phyloP scores from a whole-genome alignment of 2,113 vertebrate genomes.

The Chelonoidis abingdonii region DNA sequence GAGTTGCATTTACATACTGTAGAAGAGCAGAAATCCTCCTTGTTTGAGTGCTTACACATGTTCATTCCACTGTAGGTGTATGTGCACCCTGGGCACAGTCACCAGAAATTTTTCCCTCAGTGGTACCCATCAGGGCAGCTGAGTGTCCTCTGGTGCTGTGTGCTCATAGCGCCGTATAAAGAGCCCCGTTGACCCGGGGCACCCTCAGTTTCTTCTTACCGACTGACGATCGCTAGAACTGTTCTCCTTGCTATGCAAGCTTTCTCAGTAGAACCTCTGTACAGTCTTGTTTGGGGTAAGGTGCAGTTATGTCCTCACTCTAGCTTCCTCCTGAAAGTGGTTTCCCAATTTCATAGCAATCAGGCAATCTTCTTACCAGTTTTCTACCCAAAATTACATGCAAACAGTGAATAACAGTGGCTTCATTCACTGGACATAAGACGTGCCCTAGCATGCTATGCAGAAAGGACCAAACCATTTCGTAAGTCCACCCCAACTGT shows the following conservation, averaged over 20 bases:
- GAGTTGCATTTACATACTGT: not conserved
- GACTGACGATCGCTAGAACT: not conserved
- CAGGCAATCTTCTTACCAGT: not conserved
- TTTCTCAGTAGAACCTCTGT: not conserved
- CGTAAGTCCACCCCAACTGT: not conserved
- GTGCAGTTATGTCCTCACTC: not conserved
- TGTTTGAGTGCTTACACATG: not conserved
- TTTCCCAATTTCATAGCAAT: not conserved
- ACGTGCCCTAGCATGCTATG: not conserved
- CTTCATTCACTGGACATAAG: not conserved
- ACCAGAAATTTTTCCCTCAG: not conserved
- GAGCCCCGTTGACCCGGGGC: not conserved
- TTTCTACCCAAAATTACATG: not conserved
- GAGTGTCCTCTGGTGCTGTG: not conserved
- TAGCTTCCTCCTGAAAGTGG: not conserved
- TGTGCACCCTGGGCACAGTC: not conserved
- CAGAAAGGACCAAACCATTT: not conserved
- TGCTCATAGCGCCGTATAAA: not conserved
- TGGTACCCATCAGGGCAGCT: not conserved
- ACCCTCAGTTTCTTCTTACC: not conserved
- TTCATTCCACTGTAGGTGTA: not conserved
- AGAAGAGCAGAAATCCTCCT: fast-evolving
- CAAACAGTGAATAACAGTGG: not conserved
- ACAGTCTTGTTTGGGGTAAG: not conserved
- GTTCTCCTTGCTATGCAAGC: not conserved